Conservation (phyloP, 2,888 invertebrate genomes). For the Esperia sulphurella region DNA sequence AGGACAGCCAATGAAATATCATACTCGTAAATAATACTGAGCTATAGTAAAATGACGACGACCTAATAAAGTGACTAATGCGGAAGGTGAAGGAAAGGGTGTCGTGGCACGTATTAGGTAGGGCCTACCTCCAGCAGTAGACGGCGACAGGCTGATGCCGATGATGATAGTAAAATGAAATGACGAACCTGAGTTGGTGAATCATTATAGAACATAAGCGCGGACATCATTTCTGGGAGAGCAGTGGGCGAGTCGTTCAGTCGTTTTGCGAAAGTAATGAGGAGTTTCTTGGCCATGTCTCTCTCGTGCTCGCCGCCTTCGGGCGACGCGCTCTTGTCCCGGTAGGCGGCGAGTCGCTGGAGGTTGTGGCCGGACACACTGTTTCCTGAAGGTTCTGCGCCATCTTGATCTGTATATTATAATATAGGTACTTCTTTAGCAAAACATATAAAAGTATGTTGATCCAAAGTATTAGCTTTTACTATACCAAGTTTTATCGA, state of each 20-base stretch:
- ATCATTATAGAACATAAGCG: slow-evolving; percentile 83
- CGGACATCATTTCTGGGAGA: slow-evolving; percentile 87
- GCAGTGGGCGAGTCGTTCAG: slow-evolving; percentile 83
- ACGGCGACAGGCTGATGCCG: too few relatives aligned
- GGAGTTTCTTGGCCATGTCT: slow-evolving; percentile 80
- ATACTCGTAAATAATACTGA: too few relatives aligned
- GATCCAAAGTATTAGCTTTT: too few relatives aligned
- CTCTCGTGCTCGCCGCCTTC: slow-evolving; percentile 56
- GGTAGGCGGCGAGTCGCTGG: slow-evolving; percentile 85
- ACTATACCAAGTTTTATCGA: too few relatives aligned
- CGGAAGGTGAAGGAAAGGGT: too few relatives aligned
- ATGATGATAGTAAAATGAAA: not conserved
- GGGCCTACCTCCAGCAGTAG: too few relatives aligned
- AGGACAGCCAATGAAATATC: too few relatives aligned
- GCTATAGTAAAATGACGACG: too few relatives aligned
- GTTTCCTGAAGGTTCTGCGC: slow-evolving; percentile 96
- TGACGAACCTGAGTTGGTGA: slow-evolving; percentile 84
- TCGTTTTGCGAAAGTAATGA: slow-evolving; percentile 81
- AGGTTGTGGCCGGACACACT: slow-evolving; percentile 92
- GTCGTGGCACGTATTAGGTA: too few relatives aligned
- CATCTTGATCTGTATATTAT: slow-evolving; percentile 88
- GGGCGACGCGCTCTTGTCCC: slow-evolving; percentile 70
- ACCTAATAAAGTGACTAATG: too few relatives aligned
- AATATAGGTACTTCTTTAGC: too few relatives aligned
- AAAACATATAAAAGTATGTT: too few relatives aligned